A percentile compares a stretch with the other conserved stretches of the same genome.
phyloP scores from a whole-genome alignment of 2,113 vertebrate genomes.

The Myodes glareolus region DNA sequence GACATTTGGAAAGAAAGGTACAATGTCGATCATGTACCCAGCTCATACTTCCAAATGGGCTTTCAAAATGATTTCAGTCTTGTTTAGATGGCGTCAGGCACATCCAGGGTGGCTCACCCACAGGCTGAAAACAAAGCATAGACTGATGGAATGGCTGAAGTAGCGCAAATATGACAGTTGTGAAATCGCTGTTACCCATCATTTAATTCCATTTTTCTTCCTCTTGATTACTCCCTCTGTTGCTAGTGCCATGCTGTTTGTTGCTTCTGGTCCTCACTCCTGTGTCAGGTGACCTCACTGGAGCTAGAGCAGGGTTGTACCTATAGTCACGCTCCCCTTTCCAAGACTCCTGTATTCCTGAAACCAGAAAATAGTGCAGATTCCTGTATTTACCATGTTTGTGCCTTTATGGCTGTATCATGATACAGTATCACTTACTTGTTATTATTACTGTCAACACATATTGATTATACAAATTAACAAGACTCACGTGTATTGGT shows the following conservation, averaged over 20 bases:
- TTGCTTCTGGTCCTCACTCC: not conserved
- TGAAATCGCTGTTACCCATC: not conserved
- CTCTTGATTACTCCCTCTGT: not conserved
- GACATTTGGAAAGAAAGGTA: slow-evolving; percentile 97
- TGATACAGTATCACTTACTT: not conserved
- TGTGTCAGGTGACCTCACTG: not conserved
- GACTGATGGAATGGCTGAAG: not conserved
- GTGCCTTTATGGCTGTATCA: not conserved
- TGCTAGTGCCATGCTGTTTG: not conserved
- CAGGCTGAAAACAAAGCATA: not conserved
- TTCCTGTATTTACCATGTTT: not conserved
- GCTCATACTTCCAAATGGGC: not conserved
- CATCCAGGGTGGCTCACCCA: not conserved
- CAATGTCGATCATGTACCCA: slow-evolving; percentile 8
- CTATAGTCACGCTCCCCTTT: not conserved
- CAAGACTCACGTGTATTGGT: too few relatives aligned
- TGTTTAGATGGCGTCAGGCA: not conserved
- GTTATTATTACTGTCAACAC: not conserved
- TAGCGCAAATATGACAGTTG: not conserved
- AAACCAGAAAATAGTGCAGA: not conserved
- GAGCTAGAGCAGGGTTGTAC: not conserved
- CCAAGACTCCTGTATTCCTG: not conserved
- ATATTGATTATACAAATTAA: not conserved
- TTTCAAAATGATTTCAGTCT: slow-evolving; percentile 28
- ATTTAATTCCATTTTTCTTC: not conserved